These are phyloP conservation scores for Acanthoscelides obtectus DNA, from an alignment of 2,888 invertebrate species.

Conservation along the genomic window DNA sequence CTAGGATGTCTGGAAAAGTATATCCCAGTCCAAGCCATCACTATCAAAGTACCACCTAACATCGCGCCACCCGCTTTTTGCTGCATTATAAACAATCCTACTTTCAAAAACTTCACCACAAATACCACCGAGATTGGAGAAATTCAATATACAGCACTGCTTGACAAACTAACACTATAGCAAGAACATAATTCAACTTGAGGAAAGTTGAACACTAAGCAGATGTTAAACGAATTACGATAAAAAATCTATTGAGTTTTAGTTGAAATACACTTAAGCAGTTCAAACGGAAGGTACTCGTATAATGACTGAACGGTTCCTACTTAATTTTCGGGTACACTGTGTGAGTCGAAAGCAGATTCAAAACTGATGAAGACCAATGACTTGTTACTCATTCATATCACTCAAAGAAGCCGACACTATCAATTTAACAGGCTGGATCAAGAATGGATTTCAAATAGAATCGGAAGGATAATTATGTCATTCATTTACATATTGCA, in stretches of 20 bases:
- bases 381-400: background rate
- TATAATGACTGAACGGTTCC: background rate
- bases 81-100: slow-evolving; percentile 6
- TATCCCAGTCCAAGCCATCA: slow-evolving; percentile 53
- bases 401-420: background rate
- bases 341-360: background rate
- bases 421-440: background rate
- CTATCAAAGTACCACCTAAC: slow-evolving; percentile 42
- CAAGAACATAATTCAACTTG: background rate
- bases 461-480: background rate
- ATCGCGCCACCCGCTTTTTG: slow-evolving; percentile 17
- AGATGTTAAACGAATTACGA: background rate
- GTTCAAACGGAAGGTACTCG: background rate
- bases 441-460: background rate
- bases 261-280: background rate
- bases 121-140: background rate
- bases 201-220: background rate
- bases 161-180: no score
- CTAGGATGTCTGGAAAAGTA: slow-evolving; percentile 44
- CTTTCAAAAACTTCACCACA: background rate
- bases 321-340: background rate
- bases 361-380: background rate
- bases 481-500: no score
- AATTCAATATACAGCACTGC: background rate
- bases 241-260: background rate